Percentiles rank a stretch among this genome's conserved stretches.
Conservation (phyloP, 2,113 vertebrate species). For the Noturus placidus region DNA sequence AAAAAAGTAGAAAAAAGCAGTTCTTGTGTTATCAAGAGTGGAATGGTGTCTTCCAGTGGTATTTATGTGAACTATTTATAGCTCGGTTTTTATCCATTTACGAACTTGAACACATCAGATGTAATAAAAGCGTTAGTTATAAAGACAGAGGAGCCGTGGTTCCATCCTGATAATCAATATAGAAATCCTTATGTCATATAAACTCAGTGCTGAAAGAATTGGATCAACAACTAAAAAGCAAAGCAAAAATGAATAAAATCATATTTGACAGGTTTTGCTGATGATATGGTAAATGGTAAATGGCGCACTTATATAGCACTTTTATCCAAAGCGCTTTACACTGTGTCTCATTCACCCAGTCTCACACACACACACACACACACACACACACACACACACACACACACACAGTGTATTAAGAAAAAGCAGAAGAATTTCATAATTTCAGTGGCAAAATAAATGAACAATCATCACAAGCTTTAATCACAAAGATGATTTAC, state of each 20-base stretch:
- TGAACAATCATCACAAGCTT: background rate
- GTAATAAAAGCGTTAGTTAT: background rate
- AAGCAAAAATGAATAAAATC: background rate
- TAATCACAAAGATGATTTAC: background rate
- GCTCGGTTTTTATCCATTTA: background rate
- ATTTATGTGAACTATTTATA: background rate
- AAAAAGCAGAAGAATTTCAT: background rate
- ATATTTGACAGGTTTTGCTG: background rate
- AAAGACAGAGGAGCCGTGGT: background rate
- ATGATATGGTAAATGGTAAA: too few relatives aligned
- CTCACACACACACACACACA: too few relatives aligned
- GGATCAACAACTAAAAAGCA: background rate
- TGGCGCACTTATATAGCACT: too few relatives aligned
- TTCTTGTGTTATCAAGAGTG: background rate
- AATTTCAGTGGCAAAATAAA: background rate
- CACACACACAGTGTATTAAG: too few relatives aligned
- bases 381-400: too few relatives aligned
- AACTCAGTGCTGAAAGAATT: background rate
- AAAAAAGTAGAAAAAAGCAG: background rate
- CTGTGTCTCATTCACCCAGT: too few relatives aligned
- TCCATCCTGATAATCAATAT: background rate
- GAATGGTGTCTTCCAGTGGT: too few relatives aligned
- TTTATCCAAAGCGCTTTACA: too few relatives aligned
- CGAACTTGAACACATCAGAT: background rate
- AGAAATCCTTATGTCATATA: background rate